Evolutionary conservation across 1,140 invertebrate species (phyloP).

Genomic region (Atta cephalotes): DNA sequence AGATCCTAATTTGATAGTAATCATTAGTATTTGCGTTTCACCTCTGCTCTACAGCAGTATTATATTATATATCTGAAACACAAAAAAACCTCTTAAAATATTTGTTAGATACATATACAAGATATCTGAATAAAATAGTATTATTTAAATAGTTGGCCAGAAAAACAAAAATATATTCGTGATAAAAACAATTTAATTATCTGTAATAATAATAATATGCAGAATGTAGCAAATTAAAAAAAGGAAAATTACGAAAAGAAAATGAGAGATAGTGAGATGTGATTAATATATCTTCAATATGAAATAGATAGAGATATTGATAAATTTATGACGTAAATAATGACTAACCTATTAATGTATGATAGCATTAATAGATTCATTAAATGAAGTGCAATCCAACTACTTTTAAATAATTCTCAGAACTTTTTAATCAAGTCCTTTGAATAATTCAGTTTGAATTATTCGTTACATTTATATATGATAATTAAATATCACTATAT

Average conservation of each 20-base stretch:
- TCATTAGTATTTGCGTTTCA: background rate
- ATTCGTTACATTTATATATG: background rate
- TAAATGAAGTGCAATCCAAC: background rate
- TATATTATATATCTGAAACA: conserved; percentile 4
- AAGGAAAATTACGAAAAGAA: too few relatives aligned
- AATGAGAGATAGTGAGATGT: background rate
- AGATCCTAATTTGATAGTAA: background rate
- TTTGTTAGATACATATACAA: background rate
- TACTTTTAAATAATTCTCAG: background rate
- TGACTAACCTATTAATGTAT: background rate
- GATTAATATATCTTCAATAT: background rate
- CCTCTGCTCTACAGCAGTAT: background rate
- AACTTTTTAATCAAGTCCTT: background rate
- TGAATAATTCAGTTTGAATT: background rate
- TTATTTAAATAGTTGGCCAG: background rate
- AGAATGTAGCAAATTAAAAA: background rate
- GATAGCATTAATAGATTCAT: background rate
- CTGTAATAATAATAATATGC: background rate
- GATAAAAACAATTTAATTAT: background rate
- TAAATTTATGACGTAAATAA: background rate
- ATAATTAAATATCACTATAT: background rate
- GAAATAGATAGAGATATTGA: background rate
- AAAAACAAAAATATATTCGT: background rate
- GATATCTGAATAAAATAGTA: background rate
- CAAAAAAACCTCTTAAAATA: background rate